Percentiles rank a stretch among this genome's conserved stretches.
phyloP scores from a whole-genome alignment of 2,888 invertebrate genomes.

The Diabrotica balteata region DNA sequence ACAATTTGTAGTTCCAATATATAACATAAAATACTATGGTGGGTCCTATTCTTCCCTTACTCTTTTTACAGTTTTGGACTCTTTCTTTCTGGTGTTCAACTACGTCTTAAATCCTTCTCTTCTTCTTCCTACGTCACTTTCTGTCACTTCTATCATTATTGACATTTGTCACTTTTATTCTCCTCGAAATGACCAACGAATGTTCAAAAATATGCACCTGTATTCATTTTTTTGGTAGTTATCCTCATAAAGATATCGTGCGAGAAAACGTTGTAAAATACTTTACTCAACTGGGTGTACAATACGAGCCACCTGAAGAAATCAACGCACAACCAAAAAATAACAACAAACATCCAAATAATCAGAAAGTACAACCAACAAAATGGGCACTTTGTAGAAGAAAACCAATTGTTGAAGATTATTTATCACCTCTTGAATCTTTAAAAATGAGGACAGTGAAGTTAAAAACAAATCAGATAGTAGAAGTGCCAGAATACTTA shows the following conservation, averaged over 20 bases:
- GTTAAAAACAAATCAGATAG: conserved; percentile 71
- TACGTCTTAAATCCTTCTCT: no score
- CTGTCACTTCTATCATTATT: no score
- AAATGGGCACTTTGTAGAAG: conserved; percentile 1
- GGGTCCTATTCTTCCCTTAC: no score
- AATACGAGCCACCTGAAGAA: conserved; percentile 1
- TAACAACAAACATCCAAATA: not conserved
- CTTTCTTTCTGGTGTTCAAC: no score
- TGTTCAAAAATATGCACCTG: conserved; percentile 29
- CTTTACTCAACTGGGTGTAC: conserved; percentile 2
- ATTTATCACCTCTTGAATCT: conserved; percentile 6
- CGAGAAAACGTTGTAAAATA: conserved; percentile 20
- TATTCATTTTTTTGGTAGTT: conserved; percentile 16
- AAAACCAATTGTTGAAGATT: conserved; percentile 5
- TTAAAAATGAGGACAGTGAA: conserved; percentile 57
- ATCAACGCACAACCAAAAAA: not conserved
- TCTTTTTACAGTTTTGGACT: no score
- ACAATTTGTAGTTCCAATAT: no score
- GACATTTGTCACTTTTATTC: not conserved
- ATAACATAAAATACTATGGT: no score
- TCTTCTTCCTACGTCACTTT: no score
- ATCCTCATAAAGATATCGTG: conserved; percentile 17
- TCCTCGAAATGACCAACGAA: conserved; percentile 19
- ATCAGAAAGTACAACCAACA: not conserved
- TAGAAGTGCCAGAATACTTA: conserved; percentile 75